phyloP scores from a whole-genome alignment of 2,113 vertebrate species.

The Solenodon paradoxus region DNA sequence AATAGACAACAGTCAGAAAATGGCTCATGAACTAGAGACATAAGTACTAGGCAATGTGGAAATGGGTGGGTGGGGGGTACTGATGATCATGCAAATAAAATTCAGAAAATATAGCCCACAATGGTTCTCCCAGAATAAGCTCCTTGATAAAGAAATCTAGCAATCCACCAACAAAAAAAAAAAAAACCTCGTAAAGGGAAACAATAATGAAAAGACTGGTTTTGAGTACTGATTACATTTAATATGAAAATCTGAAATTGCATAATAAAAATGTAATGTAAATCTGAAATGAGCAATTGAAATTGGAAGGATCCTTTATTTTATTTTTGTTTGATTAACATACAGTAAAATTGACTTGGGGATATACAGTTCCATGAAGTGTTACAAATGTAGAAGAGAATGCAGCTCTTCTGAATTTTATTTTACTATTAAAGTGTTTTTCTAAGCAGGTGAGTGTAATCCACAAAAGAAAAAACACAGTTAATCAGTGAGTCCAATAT shows the following conservation, averaged over 20 bases:
- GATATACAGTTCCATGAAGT: background rate
- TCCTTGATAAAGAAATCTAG: background rate
- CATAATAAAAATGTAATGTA: background rate
- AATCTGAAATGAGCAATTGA: background rate
- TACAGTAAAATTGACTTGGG: background rate
- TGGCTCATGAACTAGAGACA: background rate
- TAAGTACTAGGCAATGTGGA: rapidly evolving
- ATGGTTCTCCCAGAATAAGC: background rate
- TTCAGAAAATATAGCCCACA: background rate
- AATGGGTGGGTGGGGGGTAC: too few species aligned
- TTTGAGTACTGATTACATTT: background rate
- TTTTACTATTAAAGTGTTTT: background rate
- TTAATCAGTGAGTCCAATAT: background rate
- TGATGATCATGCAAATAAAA: background rate
- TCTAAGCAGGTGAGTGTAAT: background rate
- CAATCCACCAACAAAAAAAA: background rate
- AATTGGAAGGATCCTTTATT: background rate
- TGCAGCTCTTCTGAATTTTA: background rate
- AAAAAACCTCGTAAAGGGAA: background rate
- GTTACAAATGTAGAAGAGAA: background rate
- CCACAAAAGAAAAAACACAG: background rate
- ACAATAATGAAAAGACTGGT: background rate
- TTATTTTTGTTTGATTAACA: constrained; percentile 25
- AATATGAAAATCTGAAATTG: background rate
- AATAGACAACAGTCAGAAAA: background rate